Conservation (phyloP, 2,113 vertebrate genomes). For the Paradisaea rubra region DNA sequence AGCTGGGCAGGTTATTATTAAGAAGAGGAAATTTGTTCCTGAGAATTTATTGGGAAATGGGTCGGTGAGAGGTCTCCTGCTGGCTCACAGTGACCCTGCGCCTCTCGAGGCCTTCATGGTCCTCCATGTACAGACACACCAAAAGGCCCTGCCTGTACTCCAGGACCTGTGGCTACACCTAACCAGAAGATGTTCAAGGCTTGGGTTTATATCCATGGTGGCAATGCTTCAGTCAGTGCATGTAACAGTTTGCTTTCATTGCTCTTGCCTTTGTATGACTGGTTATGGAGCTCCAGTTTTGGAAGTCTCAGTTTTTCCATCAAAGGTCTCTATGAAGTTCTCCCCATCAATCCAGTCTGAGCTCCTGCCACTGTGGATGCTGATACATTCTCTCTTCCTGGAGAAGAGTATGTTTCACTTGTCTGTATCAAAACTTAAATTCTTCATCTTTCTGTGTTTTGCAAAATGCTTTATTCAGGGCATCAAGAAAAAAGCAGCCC, state of each 20-base stretch:
- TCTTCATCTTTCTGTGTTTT: not conserved
- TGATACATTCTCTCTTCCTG: not conserved
- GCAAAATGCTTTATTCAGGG: not conserved
- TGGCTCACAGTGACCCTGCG: fast-evolving
- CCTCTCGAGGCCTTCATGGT: not conserved
- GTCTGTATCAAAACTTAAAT: not conserved
- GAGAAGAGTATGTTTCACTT: not conserved
- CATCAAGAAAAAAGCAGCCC: not conserved
- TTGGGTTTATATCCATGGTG: not conserved
- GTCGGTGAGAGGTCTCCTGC: not conserved
- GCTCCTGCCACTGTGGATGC: not conserved
- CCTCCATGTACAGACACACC: fast-evolving
- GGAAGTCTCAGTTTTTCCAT: not conserved
- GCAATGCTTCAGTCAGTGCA: not conserved
- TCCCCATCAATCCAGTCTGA: not conserved
- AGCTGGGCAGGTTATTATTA: not conserved
- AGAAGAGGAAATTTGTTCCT: not conserved
- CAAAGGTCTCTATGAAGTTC: not conserved
- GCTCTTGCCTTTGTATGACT: not conserved
- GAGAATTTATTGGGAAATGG: not conserved
- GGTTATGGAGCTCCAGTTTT: not conserved
- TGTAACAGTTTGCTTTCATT: not conserved
- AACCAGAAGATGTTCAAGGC: not conserved
- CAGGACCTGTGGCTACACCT: not conserved
- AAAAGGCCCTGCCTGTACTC: not conserved